phyloP scores from a whole-genome alignment of 1,140 invertebrate species.

The Wasmannia auropunctata region DNA sequence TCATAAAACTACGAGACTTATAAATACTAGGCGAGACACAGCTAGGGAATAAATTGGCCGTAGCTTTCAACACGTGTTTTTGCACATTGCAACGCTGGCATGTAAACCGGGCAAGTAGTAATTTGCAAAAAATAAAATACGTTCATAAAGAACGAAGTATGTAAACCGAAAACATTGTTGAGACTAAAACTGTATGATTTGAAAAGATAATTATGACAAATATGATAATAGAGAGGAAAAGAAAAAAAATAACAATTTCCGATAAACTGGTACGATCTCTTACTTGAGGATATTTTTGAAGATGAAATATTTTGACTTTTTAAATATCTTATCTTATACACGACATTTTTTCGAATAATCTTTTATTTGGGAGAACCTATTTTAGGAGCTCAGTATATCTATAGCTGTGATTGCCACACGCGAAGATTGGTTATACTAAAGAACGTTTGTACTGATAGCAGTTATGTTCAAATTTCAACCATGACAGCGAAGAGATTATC shows the following conservation, averaged over 20 bases:
- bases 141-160: not conserved
- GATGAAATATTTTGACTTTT: not conserved
- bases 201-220: not conserved
- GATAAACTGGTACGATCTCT: not conserved
- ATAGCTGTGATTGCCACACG: no score
- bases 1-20: constrained; percentile 11
- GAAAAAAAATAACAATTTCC: not conserved
- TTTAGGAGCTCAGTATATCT: no score
- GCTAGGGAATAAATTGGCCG: constrained; percentile 36
- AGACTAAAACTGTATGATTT: not conserved
- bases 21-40: constrained; percentile 19
- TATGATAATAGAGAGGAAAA: not conserved
- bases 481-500: no score
- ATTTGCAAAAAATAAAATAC: not conserved
- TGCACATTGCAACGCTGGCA: not conserved
- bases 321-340: not conserved
- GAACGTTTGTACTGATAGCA: no score
- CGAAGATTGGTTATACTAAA: no score
- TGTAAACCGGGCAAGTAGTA: not conserved
- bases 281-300: not conserved
- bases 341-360: not conserved
- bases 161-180: not conserved
- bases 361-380: no score
- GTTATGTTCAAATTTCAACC: no score
- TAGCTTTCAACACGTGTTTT: constrained; percentile 13